Evolutionary conservation across 1,140 invertebrate species (phyloP), one percentile per base, ranked within the genome.

Genomic region (Homalodisca vitripennis): DNA sequence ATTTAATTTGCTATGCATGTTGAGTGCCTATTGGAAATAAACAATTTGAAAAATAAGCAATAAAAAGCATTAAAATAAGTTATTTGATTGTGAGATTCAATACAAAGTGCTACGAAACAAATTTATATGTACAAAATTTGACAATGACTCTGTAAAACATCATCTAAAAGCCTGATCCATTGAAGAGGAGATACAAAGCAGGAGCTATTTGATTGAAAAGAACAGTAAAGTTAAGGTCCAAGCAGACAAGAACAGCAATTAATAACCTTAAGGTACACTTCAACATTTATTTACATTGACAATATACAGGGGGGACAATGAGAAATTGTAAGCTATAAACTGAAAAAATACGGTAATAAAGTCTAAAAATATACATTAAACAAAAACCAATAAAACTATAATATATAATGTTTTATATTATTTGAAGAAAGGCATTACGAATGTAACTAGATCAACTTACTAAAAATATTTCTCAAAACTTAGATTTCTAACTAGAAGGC

Each of bases 201-300:
- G 17, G 17, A 41, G 34, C 6, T 41, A 41, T 10, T 41, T 17
- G 6, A n/a, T 6, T 41, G 34, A 41, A 41, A 17, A 41, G 34
- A 41, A 6, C 6, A 17, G 6, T 41, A 17, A 41, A 60, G 55
- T 27, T 13, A 60, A n/a, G 48, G n/a, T 51, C 34, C 6, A 51
- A 60, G 55, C 55, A 53, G 34, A 41, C 17, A 17, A 41, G 34
- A 41, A 41, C 34, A 41, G 55, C 55, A 14, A 3, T 53, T 53
- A 60, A n/a, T n/a, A n/a, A n/a, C 48, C 3, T 3, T 60, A 60
- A 60, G 55, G 55, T 60, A 60, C 55, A 60, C 55, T 60, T 60
- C 24, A 60, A 60, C 55, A 60, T 60, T 60, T 60, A 60, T 60
- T 27, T 60, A 60, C 55, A 60, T 60, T 60, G 55, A 60, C 55